Evolutionary conservation across 2,113 vertebrate species (phyloP).

Genomic region (zebrafish (Danio rerio)): GRCz12tu NC_133184.1:27523501-27524000

Average conservation of each 20-base stretch:
- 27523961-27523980: conserved; percentile 93
- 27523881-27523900: conserved; percentile 87
- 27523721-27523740: conserved; percentile 81
- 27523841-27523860: conserved; percentile 45
- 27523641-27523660: conserved; percentile 15
- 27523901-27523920: conserved; percentile 95
- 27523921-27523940: conserved; percentile 87
- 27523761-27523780: conserved; percentile 78
- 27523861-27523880: conserved; percentile 49
- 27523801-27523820: conserved; percentile 79
- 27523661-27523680: conserved; percentile 36
- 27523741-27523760: conserved; percentile 48
- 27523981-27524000: conserved; percentile 92
- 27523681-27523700: conserved; percentile 64
- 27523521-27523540: background rate
- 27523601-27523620: conserved; percentile 69
- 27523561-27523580: conserved; percentile 8
- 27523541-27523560: background rate
- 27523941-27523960: conserved; percentile 87
- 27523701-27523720: conserved; percentile 95
- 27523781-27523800: conserved; percentile 76
- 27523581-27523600: background rate
- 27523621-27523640: conserved; percentile 23
- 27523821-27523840: conserved; percentile 58
- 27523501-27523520: background rate